A percentile compares a stretch with the other conserved stretches of the same genome.
Evolutionary conservation across 2,797 vertebrate species (phyloP).

Genomic region (Clarias pachynema): DNA sequence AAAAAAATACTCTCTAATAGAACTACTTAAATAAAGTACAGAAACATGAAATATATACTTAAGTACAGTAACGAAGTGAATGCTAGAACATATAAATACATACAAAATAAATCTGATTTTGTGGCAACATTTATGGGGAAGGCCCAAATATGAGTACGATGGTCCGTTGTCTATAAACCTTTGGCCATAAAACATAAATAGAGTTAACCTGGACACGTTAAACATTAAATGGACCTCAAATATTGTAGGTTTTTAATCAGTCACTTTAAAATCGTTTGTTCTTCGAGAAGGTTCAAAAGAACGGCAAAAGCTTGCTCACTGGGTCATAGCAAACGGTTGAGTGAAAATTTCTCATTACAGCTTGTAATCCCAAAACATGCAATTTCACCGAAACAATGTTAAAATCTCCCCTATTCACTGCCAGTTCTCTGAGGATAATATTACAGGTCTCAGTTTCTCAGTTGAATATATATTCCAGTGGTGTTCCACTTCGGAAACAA

Average conservation of each 20-base stretch:
- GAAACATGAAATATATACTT: too few species aligned
- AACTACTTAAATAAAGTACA: too few species aligned
- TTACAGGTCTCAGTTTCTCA: not conserved
- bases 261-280: not conserved
- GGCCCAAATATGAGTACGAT: not conserved
- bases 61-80: too few species aligned
- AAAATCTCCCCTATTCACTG: constrained; percentile 2
- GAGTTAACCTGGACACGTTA: not conserved
- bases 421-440: not conserved
- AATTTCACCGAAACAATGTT: not conserved
- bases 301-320: not conserved
- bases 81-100: not conserved
- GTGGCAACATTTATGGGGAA: not conserved
- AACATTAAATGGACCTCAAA: not conserved
- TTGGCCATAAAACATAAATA: not conserved
- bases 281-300: not conserved
- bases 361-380: not conserved
- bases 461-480: constrained; percentile 4
- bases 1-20: too few species aligned
- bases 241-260: not conserved
- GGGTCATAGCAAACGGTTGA: not conserved
- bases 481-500: not conserved
- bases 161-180: not conserved
- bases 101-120: not conserved
- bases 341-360: not conserved